A percentile compares a stretch with the other conserved stretches of the same genome.
Conservation (phyloP, 2,797 vertebrate species). For the Echeneis naucrates region DNA sequence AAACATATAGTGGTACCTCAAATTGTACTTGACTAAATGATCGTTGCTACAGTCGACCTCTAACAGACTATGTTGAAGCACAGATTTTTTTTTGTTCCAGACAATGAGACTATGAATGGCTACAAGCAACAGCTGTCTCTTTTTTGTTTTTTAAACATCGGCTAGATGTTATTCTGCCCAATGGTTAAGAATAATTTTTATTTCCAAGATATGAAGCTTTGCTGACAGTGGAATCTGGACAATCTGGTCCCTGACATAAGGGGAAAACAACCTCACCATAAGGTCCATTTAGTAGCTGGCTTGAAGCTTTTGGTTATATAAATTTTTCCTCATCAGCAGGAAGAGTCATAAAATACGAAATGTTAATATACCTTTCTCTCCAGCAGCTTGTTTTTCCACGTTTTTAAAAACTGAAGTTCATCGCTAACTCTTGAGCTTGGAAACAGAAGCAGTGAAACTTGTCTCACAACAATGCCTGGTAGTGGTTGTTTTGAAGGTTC, state of each 20-base stretch:
- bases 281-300: background rate
- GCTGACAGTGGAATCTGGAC: background rate
- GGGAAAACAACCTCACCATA: background rate
- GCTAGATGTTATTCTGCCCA: too few relatives aligned
- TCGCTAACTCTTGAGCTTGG: background rate
- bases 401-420: background rate
- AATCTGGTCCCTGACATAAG: background rate
- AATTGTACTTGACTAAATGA: background rate
- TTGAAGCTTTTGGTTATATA: background rate
- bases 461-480: background rate
- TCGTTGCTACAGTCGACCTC: background rate
- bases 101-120: background rate
- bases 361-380: background rate
- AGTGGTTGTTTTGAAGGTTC: background rate
- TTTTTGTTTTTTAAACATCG: too few relatives aligned
- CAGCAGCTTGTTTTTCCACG: background rate
- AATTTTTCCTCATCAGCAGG: background rate
- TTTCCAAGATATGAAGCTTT: background rate
- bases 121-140: too few relatives aligned
- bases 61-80: background rate
- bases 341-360: background rate
- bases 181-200: background rate
- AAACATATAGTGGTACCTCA: background rate
- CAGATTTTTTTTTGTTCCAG: background rate
- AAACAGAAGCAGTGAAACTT: background rate